phyloP scores from a whole-genome alignment of 2,797 vertebrate genomes.

The Alfaro cultratus region DNA sequence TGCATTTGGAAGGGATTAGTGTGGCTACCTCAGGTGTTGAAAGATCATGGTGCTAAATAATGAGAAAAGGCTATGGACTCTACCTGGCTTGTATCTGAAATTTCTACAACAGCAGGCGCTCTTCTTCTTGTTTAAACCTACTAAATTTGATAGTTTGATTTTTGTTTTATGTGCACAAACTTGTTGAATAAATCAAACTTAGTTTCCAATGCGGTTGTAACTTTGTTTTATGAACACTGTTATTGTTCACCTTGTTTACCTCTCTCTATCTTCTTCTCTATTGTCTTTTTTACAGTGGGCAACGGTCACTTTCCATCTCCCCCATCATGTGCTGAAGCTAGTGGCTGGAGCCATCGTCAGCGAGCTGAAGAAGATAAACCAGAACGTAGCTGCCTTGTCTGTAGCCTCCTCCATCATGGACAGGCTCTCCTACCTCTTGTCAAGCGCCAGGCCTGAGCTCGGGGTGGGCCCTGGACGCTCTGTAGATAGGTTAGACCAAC shows the following conservation, averaged over 20 bases:
- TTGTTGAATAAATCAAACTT: background rate
- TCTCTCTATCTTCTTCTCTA: background rate
- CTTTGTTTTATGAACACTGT: background rate
- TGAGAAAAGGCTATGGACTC: background rate
- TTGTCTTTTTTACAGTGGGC: slow-evolving; percentile 87
- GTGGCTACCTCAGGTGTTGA: background rate
- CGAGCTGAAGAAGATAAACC: slow-evolving; percentile 99
- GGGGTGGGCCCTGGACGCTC: slow-evolving; percentile 97
- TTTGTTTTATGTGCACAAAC: background rate
- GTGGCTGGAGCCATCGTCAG: slow-evolving; percentile 94
- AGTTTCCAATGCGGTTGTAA: background rate
- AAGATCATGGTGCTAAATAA: background rate
- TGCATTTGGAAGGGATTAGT: background rate
- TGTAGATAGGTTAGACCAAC: slow-evolving; percentile 89
- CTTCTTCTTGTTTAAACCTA: background rate
- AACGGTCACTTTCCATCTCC: slow-evolving; percentile 97
- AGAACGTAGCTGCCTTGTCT: slow-evolving; percentile 98
- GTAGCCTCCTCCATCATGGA: slow-evolving; percentile 99
- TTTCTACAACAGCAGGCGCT: background rate
- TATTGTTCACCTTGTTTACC: background rate
- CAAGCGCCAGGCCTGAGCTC: slow-evolving; percentile 94
- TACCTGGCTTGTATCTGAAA: background rate
- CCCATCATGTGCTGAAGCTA: slow-evolving; percentile 95
- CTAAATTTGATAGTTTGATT: background rate
- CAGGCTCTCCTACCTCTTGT: slow-evolving; percentile 99